Evolutionary conservation across 92 coral and sea anemone species (phyloP).

Genomic region (Anthopleura xanthogrammica): DNA sequence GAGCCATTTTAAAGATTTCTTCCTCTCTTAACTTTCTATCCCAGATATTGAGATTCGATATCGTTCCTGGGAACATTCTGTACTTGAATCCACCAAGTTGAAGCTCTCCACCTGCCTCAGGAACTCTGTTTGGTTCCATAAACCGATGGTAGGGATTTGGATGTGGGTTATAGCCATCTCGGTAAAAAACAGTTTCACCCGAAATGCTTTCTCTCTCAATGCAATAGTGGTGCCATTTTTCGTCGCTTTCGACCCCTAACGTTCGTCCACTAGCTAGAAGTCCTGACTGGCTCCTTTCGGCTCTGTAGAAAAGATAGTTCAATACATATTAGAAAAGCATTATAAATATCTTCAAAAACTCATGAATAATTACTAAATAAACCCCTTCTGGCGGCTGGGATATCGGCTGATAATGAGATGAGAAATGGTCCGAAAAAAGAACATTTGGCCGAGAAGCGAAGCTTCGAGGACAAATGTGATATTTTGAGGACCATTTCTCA

Average conservation of each 20-base stretch:
- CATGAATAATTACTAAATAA: no score
- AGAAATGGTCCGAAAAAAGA: no score
- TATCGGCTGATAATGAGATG: no score
- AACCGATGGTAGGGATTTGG: background rate
- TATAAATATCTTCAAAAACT: no score
- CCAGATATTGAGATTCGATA: conserved; percentile 8
- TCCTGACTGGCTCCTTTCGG: no score
- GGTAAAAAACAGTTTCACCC: background rate
- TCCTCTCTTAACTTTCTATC: background rate
- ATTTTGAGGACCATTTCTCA: no score
- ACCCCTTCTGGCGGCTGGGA: no score
- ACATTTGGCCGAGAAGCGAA: no score
- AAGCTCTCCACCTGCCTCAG: background rate
- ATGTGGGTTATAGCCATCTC: background rate
- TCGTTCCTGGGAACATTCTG: background rate
- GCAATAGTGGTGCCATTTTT: background rate
- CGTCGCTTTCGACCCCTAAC: background rate
- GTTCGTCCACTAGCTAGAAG: background rate
- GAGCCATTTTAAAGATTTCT: background rate
- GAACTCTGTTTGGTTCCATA: background rate
- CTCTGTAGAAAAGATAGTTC: no score
- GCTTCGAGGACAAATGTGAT: no score
- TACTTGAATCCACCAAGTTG: background rate
- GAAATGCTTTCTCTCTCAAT: background rate
- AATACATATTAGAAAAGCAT: no score